Percentiles rank a stretch among this genome's conserved stretches.
phyloP scores from a whole-genome alignment of 2,888 invertebrate genomes.

The Morpho deidamia region DNA sequence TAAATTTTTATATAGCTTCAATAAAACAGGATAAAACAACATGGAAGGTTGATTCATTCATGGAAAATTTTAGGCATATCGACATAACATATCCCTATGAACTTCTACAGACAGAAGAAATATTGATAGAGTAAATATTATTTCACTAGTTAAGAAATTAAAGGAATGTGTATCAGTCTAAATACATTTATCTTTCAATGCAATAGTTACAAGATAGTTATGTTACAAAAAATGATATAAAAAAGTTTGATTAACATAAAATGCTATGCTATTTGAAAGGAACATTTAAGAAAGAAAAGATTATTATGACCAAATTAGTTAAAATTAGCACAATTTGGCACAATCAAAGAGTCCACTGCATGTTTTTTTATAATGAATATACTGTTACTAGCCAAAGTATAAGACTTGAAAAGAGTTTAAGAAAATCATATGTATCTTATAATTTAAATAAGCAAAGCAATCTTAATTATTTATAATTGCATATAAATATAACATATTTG shows the following conservation, averaged over 20 bases:
- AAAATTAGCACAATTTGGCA: conserved; percentile 22
- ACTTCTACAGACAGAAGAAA: conserved; percentile 2
- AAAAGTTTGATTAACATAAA: neutral
- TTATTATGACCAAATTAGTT: neutral
- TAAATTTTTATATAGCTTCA: conserved; percentile 24
- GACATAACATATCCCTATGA: neutral
- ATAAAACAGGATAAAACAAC: conserved; percentile 17
- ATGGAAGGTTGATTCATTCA: conserved; percentile 7
- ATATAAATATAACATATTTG: too few relatives aligned
- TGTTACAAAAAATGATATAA: conserved; percentile 2
- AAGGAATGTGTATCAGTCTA: conserved; percentile 25
- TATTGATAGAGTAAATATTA: neutral
- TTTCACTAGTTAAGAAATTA: conserved; percentile 11
- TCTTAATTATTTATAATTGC: neutral
- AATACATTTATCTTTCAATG: conserved; percentile 9
- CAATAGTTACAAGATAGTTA: conserved; percentile 3
- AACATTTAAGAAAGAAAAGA: too few relatives aligned
- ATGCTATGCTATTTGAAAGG: neutral
- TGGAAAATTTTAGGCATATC: conserved; percentile 14
- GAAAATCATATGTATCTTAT: conserved; percentile 1
- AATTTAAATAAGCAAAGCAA: conserved; percentile 2
- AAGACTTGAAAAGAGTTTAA: neutral
- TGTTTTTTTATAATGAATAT: neutral
- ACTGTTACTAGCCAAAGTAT: neutral
- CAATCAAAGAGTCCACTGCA: conserved; percentile 17